Base-by-base conservation (phyloP, 2,113 vertebrate species). In the Cichladusa arquata region DNA sequence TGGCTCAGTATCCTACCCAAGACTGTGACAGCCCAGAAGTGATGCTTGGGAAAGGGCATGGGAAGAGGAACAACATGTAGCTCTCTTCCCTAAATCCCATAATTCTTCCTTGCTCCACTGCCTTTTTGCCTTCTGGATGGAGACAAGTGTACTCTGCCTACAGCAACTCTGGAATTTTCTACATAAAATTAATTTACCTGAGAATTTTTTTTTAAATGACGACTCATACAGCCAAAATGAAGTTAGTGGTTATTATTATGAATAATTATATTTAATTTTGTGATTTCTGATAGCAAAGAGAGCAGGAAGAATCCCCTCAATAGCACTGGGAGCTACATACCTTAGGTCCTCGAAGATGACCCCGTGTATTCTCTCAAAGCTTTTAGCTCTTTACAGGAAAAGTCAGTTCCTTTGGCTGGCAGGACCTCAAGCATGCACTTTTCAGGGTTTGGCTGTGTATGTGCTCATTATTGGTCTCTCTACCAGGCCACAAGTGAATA, bases 31-130 rank as follows among this genome's bases (percentile, higher is more conserved):
- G 23, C 11, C 34, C 23, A n/a, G 24, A 15, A 12, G 5, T n/a
- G 16, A 26, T 48, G 29, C 26, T 50, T 65, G 40, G 51, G 13
- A 66, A 64, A 23, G 34, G 20, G 14, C 23, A 29, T 10, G 26
- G 50, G 25, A 67, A 60, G 11, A 36, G 2, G 19, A 33, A 11
- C 20, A 76, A 14, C 8, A n/a, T 1, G 3, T 34, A 58, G 12
- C 1, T 18, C 5, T 53, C 2, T 25, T 57, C 20, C 31, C 29
- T 24, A 70, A 31, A 65, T 61, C 26, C 9, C 14, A 20, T 6
- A 1, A 18, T 40, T 48, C 3, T 2, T 3, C 3, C 2, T 10
- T 45, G 10, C 16, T 69, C 6, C 22, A 6, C 18, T 3, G 3
- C 11, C 8, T 69, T 83, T 83, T 26, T 86, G 10, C 14, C 22